Conservation (phyloP, 2,113 vertebrate genomes). For the Henicopernis longicauda region DNA sequence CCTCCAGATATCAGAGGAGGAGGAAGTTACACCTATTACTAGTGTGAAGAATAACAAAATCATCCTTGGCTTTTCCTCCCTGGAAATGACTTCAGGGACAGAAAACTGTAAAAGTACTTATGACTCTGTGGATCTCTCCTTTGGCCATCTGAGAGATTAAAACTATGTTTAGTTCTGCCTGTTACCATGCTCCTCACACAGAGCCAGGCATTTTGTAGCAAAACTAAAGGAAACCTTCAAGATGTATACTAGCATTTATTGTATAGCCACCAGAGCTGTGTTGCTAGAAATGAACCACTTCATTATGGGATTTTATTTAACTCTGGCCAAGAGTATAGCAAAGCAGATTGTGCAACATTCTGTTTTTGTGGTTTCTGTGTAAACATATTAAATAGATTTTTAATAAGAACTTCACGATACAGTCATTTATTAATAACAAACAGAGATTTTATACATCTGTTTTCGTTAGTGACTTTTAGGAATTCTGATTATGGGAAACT, state of each 20-base stretch:
- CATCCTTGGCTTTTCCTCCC: not conserved
- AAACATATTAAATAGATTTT: constrained; percentile 19
- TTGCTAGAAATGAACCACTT: not conserved
- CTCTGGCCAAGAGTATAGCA: not conserved
- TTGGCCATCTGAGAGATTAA: not conserved
- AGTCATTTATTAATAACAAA: constrained; percentile 34
- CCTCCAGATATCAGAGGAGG: not conserved
- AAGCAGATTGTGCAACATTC: constrained; percentile 32
- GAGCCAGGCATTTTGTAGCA: not conserved
- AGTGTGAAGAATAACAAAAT: constrained; percentile 3
- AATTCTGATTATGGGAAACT: not conserved
- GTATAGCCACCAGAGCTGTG: not conserved
- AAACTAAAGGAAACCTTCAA: not conserved
- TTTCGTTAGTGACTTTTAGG: not conserved
- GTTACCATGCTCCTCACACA: not conserved
- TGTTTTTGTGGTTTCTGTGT: not conserved
- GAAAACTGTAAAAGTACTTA: constrained; percentile 40
- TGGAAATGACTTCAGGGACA: constrained; percentile 39
- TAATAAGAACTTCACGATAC: not conserved
- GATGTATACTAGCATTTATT: not conserved
- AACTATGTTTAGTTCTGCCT: not conserved
- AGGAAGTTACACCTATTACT: constrained; percentile 51
- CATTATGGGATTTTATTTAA: not conserved
- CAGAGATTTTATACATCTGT: not conserved
- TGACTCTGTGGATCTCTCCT: not conserved